These are phyloP conservation scores for Synergus umbraculus DNA, from an alignment of 2,888 invertebrate species.

Conservation along the genomic window DNA sequence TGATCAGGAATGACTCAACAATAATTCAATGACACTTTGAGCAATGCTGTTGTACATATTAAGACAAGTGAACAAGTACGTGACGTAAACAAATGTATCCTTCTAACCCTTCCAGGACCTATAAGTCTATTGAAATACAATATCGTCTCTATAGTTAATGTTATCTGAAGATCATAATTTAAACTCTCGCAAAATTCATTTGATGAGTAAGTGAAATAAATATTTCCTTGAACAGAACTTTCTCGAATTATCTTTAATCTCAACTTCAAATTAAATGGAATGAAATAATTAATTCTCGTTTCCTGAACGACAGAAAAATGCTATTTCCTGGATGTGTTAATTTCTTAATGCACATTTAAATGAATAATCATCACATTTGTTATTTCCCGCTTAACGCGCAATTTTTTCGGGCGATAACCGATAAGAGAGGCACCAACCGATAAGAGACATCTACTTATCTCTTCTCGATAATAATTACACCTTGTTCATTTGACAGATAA, in stretches of 20 bases:
- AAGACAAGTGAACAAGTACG: background rate
- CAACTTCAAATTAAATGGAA: no score
- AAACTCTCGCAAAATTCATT: background rate
- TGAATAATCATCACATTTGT: slow-evolving; percentile 19
- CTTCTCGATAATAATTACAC: slow-evolving; percentile 26
- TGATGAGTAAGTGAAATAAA: background rate
- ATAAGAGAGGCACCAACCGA: slow-evolving; percentile 27
- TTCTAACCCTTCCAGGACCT: background rate
- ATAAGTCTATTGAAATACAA: background rate
- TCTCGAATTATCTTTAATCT: no score
- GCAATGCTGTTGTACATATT: background rate
- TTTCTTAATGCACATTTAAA: background rate
- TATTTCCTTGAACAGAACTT: background rate
- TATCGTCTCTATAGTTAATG: background rate
- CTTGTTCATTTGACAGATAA: slow-evolving; percentile 11
- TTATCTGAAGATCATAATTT: background rate
- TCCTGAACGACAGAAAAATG: no score
- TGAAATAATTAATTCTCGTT: no score
- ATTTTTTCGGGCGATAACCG: slow-evolving; percentile 35
- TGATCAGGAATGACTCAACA: background rate
- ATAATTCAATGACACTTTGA: background rate
- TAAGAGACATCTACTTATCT: slow-evolving; percentile 29
- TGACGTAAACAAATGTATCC: background rate
- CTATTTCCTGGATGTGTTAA: no score
- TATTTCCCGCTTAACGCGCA: background rate